A percentile compares a stretch with the other conserved stretches of the same genome.
Conservation (phyloP, 2,888 invertebrate genomes). For the Napeogenes inachia region DNA sequence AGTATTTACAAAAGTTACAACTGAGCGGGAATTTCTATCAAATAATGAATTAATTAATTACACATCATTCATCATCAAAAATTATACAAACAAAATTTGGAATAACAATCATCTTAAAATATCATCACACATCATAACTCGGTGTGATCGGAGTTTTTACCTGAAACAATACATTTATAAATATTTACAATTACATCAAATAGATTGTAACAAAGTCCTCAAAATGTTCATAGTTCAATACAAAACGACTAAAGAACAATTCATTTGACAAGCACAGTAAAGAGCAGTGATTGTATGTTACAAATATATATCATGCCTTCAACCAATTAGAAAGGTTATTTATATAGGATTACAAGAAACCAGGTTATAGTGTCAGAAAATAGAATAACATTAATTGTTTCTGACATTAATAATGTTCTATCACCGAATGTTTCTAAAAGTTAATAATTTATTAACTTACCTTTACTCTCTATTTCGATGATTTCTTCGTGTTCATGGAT, state of each 20-base stretch:
- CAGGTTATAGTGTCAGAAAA: too few relatives aligned
- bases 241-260: too few relatives aligned
- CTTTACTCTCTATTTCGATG: constrained; percentile 33
- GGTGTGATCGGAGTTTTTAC: constrained; percentile 49
- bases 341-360: too few relatives aligned
- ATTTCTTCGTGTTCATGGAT: constrained; percentile 26
- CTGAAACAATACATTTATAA: constrained; percentile 45
- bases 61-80: constrained; percentile 20
- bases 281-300: too few relatives aligned
- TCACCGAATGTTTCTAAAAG: background rate
- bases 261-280: too few relatives aligned
- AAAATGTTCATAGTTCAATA: background rate
- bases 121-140: constrained; percentile 61
- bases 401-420: too few relatives aligned
- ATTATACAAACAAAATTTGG: constrained; percentile 32
- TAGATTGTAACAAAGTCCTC: background rate
- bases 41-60: constrained; percentile 12
- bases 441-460: constrained; percentile 32
- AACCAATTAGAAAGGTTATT: too few relatives aligned
- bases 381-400: too few relatives aligned
- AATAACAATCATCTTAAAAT: constrained; percentile 36
- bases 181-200: background rate
- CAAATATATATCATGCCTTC: too few relatives aligned
- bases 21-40: constrained; percentile 14
- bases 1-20: constrained; percentile 28